A percentile compares a stretch with the other conserved stretches of the same genome.
phyloP scores from a whole-genome alignment of 2,888 invertebrate genomes.

The Alsophila aescularia region DNA sequence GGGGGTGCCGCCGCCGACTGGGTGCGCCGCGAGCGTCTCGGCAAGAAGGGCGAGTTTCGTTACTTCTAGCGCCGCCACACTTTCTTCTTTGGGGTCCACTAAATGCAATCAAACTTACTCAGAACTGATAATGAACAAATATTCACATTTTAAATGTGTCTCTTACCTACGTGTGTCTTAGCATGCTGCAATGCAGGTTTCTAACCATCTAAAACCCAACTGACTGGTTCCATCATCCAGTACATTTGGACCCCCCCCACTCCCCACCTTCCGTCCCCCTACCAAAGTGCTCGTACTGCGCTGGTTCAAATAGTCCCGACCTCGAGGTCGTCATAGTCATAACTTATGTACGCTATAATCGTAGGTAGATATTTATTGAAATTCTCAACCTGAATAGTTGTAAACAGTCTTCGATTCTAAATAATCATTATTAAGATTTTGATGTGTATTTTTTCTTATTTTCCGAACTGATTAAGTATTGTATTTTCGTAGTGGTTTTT shows the following conservation, averaged over 20 bases:
- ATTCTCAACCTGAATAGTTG: neutral
- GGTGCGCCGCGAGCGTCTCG: slow-evolving; percentile 94
- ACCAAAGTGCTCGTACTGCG: slow-evolving; percentile 45
- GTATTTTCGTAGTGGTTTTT: too few relatives aligned
- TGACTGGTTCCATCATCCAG: too few relatives aligned
- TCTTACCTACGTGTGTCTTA: too few relatives aligned
- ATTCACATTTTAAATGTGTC: too few relatives aligned
- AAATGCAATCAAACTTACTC: neutral
- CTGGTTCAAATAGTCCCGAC: slow-evolving; percentile 25
- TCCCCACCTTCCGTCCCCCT: slow-evolving; percentile 24
- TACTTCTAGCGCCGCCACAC: slow-evolving; percentile 88
- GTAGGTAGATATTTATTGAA: slow-evolving; percentile 38
- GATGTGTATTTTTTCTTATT: too few relatives aligned
- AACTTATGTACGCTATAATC: slow-evolving; percentile 34
- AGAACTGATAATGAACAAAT: neutral
- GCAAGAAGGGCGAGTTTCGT: slow-evolving; percentile 97
- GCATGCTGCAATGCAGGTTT: too few relatives aligned
- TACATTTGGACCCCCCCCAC: slow-evolving; percentile 3
- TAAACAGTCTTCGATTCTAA: neutral
- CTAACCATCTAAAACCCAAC: too few relatives aligned
- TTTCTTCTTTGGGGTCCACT: neutral
- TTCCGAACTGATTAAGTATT: too few relatives aligned
- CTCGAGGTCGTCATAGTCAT: slow-evolving; percentile 31
- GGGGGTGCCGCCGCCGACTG: slow-evolving; percentile 88
- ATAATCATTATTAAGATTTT: too few relatives aligned